Evolutionary conservation across 2,888 invertebrate species (phyloP).

Genomic region (Lasioglossum malachurum): DNA sequence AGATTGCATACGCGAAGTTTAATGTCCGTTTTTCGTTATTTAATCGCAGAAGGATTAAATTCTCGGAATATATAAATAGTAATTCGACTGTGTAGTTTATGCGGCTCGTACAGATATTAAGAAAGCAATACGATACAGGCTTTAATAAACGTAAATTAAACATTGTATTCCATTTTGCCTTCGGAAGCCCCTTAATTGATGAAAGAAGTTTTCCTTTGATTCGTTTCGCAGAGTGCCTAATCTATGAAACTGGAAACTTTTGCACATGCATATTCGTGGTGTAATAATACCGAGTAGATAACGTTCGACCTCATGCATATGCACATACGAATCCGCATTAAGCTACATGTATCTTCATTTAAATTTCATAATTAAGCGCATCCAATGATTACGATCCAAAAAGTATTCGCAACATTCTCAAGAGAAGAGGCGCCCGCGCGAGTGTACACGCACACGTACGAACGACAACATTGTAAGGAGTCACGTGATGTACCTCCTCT

Average conservation of each 20-base stretch:
- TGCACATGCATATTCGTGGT: background rate
- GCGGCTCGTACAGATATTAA: background rate
- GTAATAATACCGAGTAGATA: background rate
- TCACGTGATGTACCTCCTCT: too few relatives aligned
- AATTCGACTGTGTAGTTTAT: background rate
- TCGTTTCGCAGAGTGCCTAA: background rate
- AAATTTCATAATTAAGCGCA: slow-evolving; percentile 5
- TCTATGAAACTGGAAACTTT: background rate
- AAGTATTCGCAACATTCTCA: background rate
- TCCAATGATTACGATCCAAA: background rate
- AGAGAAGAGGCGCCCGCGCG: background rate
- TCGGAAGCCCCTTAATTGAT: background rate
- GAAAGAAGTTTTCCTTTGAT: background rate
- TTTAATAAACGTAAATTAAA: background rate
- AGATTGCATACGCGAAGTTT: background rate
- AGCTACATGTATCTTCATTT: background rate
- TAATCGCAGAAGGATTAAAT: background rate
- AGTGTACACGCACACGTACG: too few relatives aligned
- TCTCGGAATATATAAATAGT: background rate
- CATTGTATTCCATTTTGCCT: background rate
- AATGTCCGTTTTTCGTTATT: background rate
- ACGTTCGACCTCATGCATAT: slow-evolving; percentile 1
- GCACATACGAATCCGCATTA: background rate
- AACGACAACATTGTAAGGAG: too few relatives aligned
- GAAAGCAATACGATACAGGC: background rate